Percentiles rank a stretch among this genome's conserved stretches.
These are phyloP conservation scores for Meloe dianella DNA, from an alignment of 2,888 invertebrate genomes.

Conservation along the genomic window DNA sequence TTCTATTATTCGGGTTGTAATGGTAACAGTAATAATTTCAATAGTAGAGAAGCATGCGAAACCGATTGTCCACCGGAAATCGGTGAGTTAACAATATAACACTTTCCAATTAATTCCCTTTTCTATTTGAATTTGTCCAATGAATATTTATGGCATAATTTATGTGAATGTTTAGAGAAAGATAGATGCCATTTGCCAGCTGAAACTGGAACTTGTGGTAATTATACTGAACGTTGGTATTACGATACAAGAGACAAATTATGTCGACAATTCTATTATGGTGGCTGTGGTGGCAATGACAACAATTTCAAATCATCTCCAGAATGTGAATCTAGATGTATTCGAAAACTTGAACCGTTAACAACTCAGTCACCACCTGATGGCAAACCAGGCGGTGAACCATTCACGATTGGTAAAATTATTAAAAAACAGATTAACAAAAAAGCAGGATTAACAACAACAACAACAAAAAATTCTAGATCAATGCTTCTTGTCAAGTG, in stretches of 20 bases:
- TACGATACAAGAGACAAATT: slow-evolving; percentile 76
- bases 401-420: slow-evolving; percentile 43
- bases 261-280: slow-evolving; percentile 85
- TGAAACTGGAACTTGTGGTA: slow-evolving; percentile 76
- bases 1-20: slow-evolving; percentile 94
- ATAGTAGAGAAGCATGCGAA: slow-evolving; percentile 74
- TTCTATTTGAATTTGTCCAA: background rate
- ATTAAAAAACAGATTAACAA: background rate
- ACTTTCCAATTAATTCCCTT: background rate
- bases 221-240: slow-evolving; percentile 80
- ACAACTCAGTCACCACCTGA: slow-evolving; percentile 24
- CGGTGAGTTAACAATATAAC: slow-evolving; percentile 68
- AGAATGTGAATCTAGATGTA: slow-evolving; percentile 72
- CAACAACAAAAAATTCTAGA: slow-evolving; percentile 59
- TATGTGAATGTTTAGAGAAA: slow-evolving; percentile 60
- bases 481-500: slow-evolving; percentile 71
- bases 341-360: slow-evolving; percentile 45
- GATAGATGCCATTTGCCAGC: slow-evolving; percentile 79
- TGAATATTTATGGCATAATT: background rate
- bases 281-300: slow-evolving; percentile 90
- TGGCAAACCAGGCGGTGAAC: slow-evolving; percentile 28
- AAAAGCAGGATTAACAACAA: no score
- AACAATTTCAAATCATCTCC: slow-evolving; percentile 80
- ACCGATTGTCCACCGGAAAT: slow-evolving; percentile 77
- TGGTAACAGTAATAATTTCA: slow-evolving; percentile 88